These are phyloP conservation scores for Acrobeloides nanus DNA, from an alignment of 2,888 invertebrate species.

Conservation along the genomic window DNA sequence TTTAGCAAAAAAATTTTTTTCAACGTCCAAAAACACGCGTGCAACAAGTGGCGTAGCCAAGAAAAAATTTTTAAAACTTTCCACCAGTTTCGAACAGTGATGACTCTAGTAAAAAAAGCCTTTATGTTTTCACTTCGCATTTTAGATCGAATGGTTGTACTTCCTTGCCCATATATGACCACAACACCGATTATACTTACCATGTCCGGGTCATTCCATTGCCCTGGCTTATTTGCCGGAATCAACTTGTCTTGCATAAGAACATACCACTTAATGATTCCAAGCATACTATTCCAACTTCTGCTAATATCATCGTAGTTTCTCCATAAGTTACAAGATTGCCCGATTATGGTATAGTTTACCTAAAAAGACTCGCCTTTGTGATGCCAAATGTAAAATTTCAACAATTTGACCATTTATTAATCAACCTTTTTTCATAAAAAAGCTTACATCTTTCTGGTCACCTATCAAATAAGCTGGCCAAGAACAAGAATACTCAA, in stretches of 20 bases:
- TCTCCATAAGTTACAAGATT: slow-evolving; percentile 58
- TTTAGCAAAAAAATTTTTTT: too few species aligned
- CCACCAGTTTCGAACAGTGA: neutral
- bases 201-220: slow-evolving; percentile 59
- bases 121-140: too few species aligned
- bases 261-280: slow-evolving; percentile 57
- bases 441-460: slow-evolving; percentile 1
- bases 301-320: slow-evolving; percentile 57
- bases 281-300: slow-evolving; percentile 54
- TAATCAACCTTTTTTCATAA: neutral
- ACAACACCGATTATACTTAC: slow-evolving; percentile 33
- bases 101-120: neutral
- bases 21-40: too few species aligned
- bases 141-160: neutral
- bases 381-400: too few species aligned
- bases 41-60: too few species aligned
- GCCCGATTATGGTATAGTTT: slow-evolving; percentile 54
- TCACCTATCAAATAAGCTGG: slow-evolving; percentile 9
- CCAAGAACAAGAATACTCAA: slow-evolving; percentile 57
- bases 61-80: too few species aligned
- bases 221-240: slow-evolving; percentile 56
- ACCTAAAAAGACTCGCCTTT: slow-evolving; percentile 32
- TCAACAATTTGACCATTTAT: slow-evolving; percentile 83
- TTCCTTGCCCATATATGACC: neutral
- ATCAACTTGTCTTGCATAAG: slow-evolving; percentile 55